These are phyloP conservation scores for Benthosema pterotum DNA, from an alignment of 2,797 vertebrate species.

Conservation along the genomic window DNA sequence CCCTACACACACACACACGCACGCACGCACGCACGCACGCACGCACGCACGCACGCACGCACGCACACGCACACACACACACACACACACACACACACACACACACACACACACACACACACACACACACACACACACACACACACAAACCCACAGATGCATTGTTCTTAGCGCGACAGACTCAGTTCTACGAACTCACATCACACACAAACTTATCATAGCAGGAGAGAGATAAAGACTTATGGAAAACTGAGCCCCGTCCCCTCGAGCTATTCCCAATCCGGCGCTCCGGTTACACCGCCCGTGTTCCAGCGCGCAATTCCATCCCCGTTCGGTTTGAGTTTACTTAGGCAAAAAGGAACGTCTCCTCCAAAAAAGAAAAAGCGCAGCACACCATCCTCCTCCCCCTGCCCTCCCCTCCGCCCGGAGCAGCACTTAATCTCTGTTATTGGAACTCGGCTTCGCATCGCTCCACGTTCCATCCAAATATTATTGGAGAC, in stretches of 20 bases:
- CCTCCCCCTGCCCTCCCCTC: too few species aligned
- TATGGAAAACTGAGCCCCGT: slow-evolving; percentile 72
- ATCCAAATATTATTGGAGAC: slow-evolving; percentile 78
- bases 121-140: not conserved
- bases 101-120: not conserved
- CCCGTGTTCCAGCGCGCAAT: slow-evolving; percentile 69
- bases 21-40: not conserved
- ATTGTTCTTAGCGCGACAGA: not conserved
- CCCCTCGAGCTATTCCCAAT: slow-evolving; percentile 74
- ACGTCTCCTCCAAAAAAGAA: slow-evolving; percentile 53
- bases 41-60: not conserved
- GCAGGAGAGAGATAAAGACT: slow-evolving; percentile 75
- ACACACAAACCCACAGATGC: slow-evolving; percentile 13
- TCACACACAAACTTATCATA: slow-evolving; percentile 61
- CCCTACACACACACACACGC: not conserved
- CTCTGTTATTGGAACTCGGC: slow-evolving; percentile 78
- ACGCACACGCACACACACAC: too few species aligned
- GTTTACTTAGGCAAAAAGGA: slow-evolving; percentile 78
- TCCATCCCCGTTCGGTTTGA: slow-evolving; percentile 60
- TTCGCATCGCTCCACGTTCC: slow-evolving; percentile 70
- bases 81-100: not conserved
- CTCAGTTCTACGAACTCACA: slow-evolving; percentile 52
- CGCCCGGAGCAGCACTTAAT: slow-evolving; percentile 72
- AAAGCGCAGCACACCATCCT: slow-evolving; percentile 62
- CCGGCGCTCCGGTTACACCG: slow-evolving; percentile 72